Evolutionary conservation across 2,888 invertebrate genomes (phyloP).

Genomic region (Marronus borbonicus): DNA sequence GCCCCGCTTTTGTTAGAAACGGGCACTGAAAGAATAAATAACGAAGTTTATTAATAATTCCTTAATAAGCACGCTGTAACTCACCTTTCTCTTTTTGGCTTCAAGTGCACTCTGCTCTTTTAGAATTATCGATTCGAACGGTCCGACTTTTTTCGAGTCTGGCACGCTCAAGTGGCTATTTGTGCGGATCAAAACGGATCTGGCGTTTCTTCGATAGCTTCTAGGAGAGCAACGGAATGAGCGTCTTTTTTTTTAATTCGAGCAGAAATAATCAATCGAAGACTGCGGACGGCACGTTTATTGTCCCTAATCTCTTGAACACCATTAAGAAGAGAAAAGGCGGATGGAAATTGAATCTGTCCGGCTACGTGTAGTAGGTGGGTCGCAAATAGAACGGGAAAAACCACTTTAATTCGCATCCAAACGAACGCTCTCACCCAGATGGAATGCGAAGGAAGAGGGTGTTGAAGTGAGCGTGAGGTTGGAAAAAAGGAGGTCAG

Average conservation of each 20-base stretch:
- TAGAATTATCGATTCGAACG: not conserved
- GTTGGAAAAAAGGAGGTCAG: too few species aligned
- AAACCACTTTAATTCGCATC: not conserved
- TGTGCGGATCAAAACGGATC: not conserved
- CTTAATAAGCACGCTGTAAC: too few species aligned
- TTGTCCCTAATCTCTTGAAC: slow-evolving; percentile 13
- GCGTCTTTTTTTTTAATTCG: slow-evolving; percentile 17
- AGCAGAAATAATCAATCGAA: slow-evolving; percentile 26
- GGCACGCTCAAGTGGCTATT: not conserved
- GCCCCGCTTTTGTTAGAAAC: too few species aligned
- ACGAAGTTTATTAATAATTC: too few species aligned
- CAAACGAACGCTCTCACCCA: not conserved
- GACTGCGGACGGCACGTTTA: slow-evolving; percentile 21
- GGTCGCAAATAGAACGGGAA: not conserved
- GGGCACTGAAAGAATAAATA: too few species aligned
- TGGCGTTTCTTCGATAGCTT: not conserved
- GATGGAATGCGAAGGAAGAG: not conserved
- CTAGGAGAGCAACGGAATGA: slow-evolving; percentile 7
- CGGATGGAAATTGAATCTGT: not conserved
- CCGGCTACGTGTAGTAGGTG: not conserved
- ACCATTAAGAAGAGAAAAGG: not conserved
- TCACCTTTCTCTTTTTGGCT: not conserved
- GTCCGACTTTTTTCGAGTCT: not conserved
- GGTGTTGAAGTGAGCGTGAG: too few species aligned
- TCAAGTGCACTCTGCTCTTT: not conserved